Conservation (phyloP, 2,797 vertebrate species). For the Thalassophryne amazonica region DNA sequence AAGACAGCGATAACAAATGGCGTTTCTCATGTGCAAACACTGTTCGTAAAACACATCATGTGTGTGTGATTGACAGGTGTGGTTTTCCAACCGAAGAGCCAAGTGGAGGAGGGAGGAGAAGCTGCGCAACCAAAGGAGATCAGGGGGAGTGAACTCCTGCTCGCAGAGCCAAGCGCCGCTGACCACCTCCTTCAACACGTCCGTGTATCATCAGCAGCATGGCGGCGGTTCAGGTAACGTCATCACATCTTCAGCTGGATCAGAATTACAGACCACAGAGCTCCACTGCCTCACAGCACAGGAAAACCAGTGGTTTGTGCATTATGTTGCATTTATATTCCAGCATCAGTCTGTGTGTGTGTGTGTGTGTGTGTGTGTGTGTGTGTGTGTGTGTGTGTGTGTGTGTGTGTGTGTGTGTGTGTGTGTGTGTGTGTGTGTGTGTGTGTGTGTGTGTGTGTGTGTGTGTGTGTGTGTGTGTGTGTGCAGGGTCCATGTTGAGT, state of each 20-base stretch:
- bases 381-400: slow-evolving; percentile 7
- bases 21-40: too few relatives aligned
- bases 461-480: slow-evolving; percentile 22
- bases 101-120: slow-evolving; percentile 91
- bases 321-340: slow-evolving; percentile 45
- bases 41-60: too few relatives aligned
- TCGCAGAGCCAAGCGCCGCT: slow-evolving; percentile 78
- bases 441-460: too few relatives aligned
- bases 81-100: slow-evolving; percentile 89
- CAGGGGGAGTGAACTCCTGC: slow-evolving; percentile 78
- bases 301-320: slow-evolving; percentile 36
- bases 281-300: slow-evolving; percentile 10
- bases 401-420: background rate
- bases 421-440: slow-evolving; percentile 43
- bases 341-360: slow-evolving; percentile 6
- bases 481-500: slow-evolving; percentile 82
- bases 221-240: slow-evolving; percentile 76
- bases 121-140: slow-evolving; percentile 83
- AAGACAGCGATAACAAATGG: too few relatives aligned
- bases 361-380: slow-evolving; percentile 1
- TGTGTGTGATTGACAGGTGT: slow-evolving; percentile 75
- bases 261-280: slow-evolving; percentile 20
- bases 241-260: slow-evolving; percentile 20
- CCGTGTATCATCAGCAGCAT: slow-evolving; percentile 82
- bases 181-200: slow-evolving; percentile 80